Evolutionary conservation across 30 jellyfish, hydroid and myxozoan genomes (phyloP).

Genomic region (Hydra vulgaris): DNA sequence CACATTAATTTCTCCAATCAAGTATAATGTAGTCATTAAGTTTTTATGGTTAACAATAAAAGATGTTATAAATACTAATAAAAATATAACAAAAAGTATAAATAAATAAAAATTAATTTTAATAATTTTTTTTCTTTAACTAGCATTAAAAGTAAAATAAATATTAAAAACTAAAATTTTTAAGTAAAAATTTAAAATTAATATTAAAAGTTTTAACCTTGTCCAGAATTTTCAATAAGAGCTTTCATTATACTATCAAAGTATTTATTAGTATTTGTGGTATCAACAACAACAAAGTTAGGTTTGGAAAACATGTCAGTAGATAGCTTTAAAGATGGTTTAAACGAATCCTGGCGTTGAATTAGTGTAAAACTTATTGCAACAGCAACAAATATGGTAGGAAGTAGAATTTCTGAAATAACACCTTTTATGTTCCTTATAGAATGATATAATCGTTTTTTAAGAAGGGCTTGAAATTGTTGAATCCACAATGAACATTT

Average conservation of each 20-base stretch:
- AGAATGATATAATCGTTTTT: constrained; percentile 79
- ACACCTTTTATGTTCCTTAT: constrained; percentile 77
- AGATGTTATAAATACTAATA: too few relatives aligned
- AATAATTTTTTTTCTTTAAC: too few relatives aligned
- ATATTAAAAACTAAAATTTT: neutral
- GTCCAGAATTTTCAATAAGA: constrained; percentile 43
- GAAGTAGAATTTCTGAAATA: constrained; percentile 69
- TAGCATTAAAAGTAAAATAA: too few relatives aligned
- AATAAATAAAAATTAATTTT: too few relatives aligned
- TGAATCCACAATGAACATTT: constrained; percentile 35
- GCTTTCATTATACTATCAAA: constrained; percentile 31
- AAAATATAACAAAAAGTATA: too few relatives aligned
- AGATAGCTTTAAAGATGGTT: constrained; percentile 61
- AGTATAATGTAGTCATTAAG: too few relatives aligned
- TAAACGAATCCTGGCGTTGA: constrained; percentile 56
- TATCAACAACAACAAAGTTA: constrained; percentile 44
- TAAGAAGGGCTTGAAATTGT: constrained; percentile 58
- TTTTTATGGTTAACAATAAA: too few relatives aligned
- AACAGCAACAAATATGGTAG: constrained; percentile 75
- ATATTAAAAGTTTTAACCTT: constrained; percentile 48
- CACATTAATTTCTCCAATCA: too few relatives aligned
- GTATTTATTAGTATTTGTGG: constrained; percentile 11
- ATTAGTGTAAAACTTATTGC: constrained; percentile 74
- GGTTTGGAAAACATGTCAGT: constrained; percentile 65
- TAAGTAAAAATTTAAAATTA: neutral